Conservation (phyloP, 2,113 vertebrate species). For the Psittacula cyanocephala region DNA sequence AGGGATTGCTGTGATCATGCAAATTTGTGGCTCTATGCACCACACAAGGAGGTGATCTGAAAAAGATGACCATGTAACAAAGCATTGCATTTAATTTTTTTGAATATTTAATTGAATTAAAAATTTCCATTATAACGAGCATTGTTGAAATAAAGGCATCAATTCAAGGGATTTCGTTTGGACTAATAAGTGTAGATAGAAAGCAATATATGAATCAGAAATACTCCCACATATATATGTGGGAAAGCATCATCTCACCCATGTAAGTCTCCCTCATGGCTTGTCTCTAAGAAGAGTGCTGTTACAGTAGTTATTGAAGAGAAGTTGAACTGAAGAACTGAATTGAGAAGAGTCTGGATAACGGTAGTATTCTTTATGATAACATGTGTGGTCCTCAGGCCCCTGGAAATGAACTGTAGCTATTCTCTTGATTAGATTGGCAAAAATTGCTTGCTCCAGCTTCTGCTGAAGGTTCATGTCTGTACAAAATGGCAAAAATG, state of each 20-base stretch:
- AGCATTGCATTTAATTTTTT: neutral
- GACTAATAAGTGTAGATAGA: neutral
- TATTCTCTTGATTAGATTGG: neutral
- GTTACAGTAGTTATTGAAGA: neutral
- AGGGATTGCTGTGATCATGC: neutral
- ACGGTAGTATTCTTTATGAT: neutral
- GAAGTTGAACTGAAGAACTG: neutral
- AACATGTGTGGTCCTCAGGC: neutral
- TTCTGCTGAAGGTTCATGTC: neutral
- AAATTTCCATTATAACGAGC: neutral
- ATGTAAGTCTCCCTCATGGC: neutral
- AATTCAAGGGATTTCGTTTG: neutral
- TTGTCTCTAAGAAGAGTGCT: neutral
- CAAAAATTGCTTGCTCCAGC: neutral
- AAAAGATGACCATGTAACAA: neutral
- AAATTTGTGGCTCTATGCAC: neutral
- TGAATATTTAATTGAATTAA: neutral
- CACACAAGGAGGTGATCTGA: neutral
- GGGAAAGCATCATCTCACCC: neutral
- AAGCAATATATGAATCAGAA: neutral
- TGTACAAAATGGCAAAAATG: conserved; percentile 5
- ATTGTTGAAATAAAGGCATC: neutral
- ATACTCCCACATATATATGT: neutral
- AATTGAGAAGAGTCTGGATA: neutral
- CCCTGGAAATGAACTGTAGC: neutral